Evolutionary conservation across 2,888 invertebrate genomes (phyloP), one percentile per base, ranked within the genome.

Genomic region (Chironomus riparius): DNA sequence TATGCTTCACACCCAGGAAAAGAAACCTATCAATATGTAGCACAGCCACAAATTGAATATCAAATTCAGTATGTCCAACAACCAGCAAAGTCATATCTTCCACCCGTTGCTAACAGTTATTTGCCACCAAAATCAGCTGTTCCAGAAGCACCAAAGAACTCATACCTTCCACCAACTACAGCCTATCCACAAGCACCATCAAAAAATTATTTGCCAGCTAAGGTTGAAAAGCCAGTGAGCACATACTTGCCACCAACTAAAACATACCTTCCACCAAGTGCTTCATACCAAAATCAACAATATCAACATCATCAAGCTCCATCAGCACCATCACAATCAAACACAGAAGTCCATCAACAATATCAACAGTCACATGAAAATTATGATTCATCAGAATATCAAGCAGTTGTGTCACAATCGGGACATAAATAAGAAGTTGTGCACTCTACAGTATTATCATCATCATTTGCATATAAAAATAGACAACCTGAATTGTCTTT

Each of bases 371-470:
- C 48, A 21, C 50, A 21, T 18, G 47, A 69, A 48, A 12, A 1
- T n/a, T 70, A 21, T 13, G 70, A 70, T 4, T 48, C 48, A 48
- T 18, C 50, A 7, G 70, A 70, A 6, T 70, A 21, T 21, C 70
- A 70, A 69, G 13, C 69, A n/a, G 56, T 56, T 56, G 56, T 7
- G 18, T 56, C 56, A 18, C 15, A 56, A 18, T 56, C 56, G 18
- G 72, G 62, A 62, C 72, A 72, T 38, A 72, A 72, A 72, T 72
- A 72, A 72, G 21, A 28, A 18, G 15, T 38, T 10, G 38, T 12
- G 6, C 12, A 65, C 4, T 7, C 18, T 22, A 2, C 18, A 24
- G 18, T 22, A 24, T 65, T 65, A 22, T 65, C 24, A 65, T 24
- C 38, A 38, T 65, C 65, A 65, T 56, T 38, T 38, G 38, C 38